These are phyloP conservation scores for Gavialis gangeticus DNA, from an alignment of 2,113 vertebrate genomes.

Conservation along the genomic window DNA sequence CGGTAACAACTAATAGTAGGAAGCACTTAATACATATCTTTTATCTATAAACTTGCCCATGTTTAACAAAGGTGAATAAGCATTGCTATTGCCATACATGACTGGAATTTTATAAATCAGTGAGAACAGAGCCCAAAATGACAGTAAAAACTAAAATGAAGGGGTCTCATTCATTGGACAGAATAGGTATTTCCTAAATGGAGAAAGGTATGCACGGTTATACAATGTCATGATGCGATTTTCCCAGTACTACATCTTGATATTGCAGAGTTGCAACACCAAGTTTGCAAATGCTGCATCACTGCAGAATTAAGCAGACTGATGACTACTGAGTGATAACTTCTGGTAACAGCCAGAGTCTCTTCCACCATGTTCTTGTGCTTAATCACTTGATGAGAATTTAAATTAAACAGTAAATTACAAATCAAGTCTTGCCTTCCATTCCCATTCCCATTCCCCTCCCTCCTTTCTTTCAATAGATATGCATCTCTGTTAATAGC, in stretches of 20 bases:
- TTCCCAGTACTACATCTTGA: background rate
- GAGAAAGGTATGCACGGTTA: background rate
- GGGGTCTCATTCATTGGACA: background rate
- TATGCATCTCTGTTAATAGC: rapidly evolving
- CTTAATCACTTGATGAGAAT: background rate
- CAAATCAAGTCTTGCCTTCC: background rate
- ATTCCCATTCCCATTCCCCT: rapidly evolving
- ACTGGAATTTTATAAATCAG: background rate
- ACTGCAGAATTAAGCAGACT: background rate
- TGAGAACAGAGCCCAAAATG: background rate
- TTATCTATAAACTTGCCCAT: background rate
- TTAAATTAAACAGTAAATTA: background rate
- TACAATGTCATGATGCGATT: background rate
- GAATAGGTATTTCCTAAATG: background rate
- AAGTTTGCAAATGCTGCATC: background rate
- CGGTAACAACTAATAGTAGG: background rate
- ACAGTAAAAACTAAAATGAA: background rate
- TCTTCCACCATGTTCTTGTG: background rate
- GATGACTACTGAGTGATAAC: background rate
- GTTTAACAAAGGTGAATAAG: background rate
- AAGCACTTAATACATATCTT: background rate
- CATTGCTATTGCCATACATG: background rate
- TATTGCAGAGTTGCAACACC: background rate
- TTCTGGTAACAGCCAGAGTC: background rate
- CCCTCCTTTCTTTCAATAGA: background rate